Percentiles rank a stretch among this genome's conserved stretches.
These are phyloP conservation scores for Monomorium pharaonis DNA, from an alignment of 1,140 invertebrate species.

Conservation along the genomic window DNA sequence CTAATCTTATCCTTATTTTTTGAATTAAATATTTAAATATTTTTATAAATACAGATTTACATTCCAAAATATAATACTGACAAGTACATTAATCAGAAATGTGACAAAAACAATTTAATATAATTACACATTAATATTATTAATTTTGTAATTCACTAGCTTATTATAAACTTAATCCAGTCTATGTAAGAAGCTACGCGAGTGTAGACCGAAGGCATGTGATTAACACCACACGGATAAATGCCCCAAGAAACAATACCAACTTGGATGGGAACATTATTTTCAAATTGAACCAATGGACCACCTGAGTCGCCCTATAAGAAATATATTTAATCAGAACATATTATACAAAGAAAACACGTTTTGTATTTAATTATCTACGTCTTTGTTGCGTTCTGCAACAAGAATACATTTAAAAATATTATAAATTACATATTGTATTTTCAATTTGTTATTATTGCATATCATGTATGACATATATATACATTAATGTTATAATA, in stretches of 20 bases:
- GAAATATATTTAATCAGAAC: background rate
- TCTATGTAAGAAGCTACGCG: slow-evolving; percentile 87
- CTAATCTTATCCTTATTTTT: background rate
- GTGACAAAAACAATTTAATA: background rate
- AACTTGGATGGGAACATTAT: slow-evolving; percentile 77
- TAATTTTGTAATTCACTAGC: background rate
- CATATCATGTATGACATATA: background rate
- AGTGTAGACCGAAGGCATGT: slow-evolving; percentile 90
- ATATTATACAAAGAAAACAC: background rate
- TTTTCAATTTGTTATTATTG: background rate
- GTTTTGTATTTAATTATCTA: background rate
- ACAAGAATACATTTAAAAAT: background rate
- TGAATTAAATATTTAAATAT: background rate
- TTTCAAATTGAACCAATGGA: slow-evolving; percentile 84
- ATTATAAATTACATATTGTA: background rate
- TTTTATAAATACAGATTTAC: background rate
- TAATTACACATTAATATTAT: slow-evolving; percentile 38
- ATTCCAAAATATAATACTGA: background rate
- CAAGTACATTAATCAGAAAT: background rate
- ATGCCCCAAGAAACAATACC: slow-evolving; percentile 92
- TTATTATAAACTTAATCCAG: slow-evolving; percentile 72
- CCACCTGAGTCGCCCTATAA: slow-evolving; percentile 88
- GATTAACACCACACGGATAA: slow-evolving; percentile 88
- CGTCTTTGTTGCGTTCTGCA: background rate
- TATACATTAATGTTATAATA: background rate